Base-by-base conservation (phyloP, 2,797 vertebrate species). In the Neostethus bicornis region DNA sequence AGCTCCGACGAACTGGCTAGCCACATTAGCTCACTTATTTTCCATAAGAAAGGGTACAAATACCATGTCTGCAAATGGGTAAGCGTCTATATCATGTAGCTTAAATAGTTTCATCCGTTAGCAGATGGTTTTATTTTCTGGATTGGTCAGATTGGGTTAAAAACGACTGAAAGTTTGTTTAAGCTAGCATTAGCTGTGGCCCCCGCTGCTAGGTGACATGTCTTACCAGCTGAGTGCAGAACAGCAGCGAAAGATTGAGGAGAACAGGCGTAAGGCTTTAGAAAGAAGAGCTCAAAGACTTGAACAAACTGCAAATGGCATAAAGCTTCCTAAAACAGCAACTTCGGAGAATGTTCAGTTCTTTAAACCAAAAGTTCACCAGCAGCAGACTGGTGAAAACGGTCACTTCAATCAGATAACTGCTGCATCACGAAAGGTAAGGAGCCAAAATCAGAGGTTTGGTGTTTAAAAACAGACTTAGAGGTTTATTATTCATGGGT, bases 261-360 rank as follows among this genome's bases (percentile, higher is more conserved):
- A 95, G 75, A 99, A 99, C 80, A 89, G 95, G 24, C 92, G 75
- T 54, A 93, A 73, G 45, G 97, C 97, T 57, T 81, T 99, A 70
- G 94, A 95, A 24, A 91, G 92, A 60, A 93, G 97, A 90, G 95
- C 97, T 3, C 92, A 96, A 73, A 94, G 93, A 85, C 87, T 93
- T 43, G 92, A 89, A 49, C 90, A 90, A 60, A 85, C 85, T 21
- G 66, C 38, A 39, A 5, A 29, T 47, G 58, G 4, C 34, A 51
- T 39, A 7, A 66, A 68, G 7, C 70, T 66, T 47, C 24, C 35
- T 28, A 48, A 57, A 3, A 23, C 23, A 7, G 55, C 39, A 0
- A 13, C 65, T 6, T 31, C 70, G 1, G 26, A 44, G 31, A 70
- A 50, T 7, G 21, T 14, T 2, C 62, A 70, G 23, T 24, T 39